Conservation (phyloP, 2,113 vertebrate genomes). For the Alethe diademata region DNA sequence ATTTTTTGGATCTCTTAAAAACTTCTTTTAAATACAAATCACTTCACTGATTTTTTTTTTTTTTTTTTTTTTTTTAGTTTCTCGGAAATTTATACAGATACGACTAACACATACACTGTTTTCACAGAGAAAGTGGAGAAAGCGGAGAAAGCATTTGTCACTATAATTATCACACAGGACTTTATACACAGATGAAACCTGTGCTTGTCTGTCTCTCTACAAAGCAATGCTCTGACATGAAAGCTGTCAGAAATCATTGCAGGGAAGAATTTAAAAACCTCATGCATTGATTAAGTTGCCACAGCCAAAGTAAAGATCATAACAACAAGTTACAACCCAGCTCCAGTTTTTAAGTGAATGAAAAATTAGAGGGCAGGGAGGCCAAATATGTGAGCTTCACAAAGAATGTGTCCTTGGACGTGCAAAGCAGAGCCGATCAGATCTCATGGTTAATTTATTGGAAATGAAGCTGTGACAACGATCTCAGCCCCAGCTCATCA, state of each 20-base stretch:
- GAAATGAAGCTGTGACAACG: background rate
- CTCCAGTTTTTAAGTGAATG: conserved; percentile 20
- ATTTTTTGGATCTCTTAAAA: background rate
- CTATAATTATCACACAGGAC: background rate
- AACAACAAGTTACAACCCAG: background rate
- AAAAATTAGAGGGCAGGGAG: conserved; percentile 28
- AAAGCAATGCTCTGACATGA: background rate
- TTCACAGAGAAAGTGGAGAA: background rate
- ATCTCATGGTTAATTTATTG: background rate
- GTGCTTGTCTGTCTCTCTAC: background rate
- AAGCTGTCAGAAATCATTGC: conserved; percentile 8
- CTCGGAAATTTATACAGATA: background rate
- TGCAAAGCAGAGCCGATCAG: background rate
- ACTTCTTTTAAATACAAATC: background rate
- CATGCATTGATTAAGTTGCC: background rate
- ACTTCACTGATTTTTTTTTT: background rate
- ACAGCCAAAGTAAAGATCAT: background rate
- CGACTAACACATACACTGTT: background rate
- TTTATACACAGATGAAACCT: background rate
- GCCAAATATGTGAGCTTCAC: background rate
- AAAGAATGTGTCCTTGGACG: background rate
- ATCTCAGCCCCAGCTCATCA: background rate
- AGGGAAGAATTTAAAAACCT: background rate
- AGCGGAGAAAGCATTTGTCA: background rate
- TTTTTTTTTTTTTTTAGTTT: background rate